Evolutionary conservation across 2,888 invertebrate species (phyloP).

Genomic region (Ctena decussata): DNA sequence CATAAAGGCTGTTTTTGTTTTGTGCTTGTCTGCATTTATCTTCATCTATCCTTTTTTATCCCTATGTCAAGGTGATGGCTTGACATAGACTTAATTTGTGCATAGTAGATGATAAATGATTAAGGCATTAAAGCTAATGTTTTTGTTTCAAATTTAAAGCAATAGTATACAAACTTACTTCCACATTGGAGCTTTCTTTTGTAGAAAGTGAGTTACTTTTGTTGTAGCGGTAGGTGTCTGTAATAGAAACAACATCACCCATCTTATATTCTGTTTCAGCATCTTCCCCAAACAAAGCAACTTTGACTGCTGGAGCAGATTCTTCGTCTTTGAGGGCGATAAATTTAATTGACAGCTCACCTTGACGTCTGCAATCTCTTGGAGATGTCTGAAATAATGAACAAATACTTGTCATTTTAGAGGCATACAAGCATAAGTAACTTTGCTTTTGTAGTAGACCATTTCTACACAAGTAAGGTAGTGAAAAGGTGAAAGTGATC

Average conservation of each 20-base stretch:
- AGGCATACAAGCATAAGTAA: neutral
- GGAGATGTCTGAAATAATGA: slow-evolving; percentile 22
- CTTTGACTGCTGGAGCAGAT: neutral
- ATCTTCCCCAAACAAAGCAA: slow-evolving; percentile 28
- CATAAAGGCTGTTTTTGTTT: too few species aligned
- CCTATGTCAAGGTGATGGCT: too few species aligned
- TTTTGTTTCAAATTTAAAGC: too few species aligned
- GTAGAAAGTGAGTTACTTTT: neutral
- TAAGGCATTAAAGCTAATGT: too few species aligned
- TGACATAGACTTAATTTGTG: too few species aligned
- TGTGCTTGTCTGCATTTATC: too few species aligned
- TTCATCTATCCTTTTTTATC: too few species aligned
- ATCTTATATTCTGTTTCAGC: neutral
- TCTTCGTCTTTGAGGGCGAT: neutral
- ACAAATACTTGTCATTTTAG: neutral
- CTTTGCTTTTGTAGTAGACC: too few species aligned
- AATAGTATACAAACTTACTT: too few species aligned
- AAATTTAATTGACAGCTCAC: slow-evolving; percentile 10
- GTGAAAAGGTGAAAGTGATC: too few species aligned
- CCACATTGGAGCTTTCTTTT: slow-evolving; percentile 7
- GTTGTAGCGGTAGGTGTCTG: slow-evolving; percentile 10
- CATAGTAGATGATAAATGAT: too few species aligned
- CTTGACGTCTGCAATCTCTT: neutral
- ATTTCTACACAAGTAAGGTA: too few species aligned
- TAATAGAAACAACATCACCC: slow-evolving; percentile 19